Evolutionary conservation across 2,888 invertebrate species (phyloP), one percentile per base, ranked within the genome.

Genomic region (Barypeithes pellucidus): DNA sequence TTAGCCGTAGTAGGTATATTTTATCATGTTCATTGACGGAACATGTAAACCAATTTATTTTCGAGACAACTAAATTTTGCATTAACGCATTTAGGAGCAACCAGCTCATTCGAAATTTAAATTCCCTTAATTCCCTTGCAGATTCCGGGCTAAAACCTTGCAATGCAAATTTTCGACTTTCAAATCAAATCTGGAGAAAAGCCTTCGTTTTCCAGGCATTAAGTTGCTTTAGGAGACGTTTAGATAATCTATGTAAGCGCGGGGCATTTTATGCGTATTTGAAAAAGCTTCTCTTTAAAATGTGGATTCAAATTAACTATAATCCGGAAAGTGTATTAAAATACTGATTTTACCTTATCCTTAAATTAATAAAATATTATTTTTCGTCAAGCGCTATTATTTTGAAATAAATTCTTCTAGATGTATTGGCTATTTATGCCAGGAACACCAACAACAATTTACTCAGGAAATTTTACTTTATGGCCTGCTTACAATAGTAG

Each of bases 141-240:
- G 60, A 71, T 60, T 71, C 71, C 66, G 16, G 24, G 41, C 59
- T 59, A 60, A 71, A 66, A 71, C 71, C 60, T 60, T 71, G 41
- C n/a, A 50, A 71, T 71, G 71, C 71, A 71, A 71, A 71, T 71
- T 71, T 60, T 71, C 71, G 71, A 71, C 71, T 71, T 66, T 71
- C 65, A 52, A 71, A 71, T 71, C 71, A 66, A 71, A 71, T 65
- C 71, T 66, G 59, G 68, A 57, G 71, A 65, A 67, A 71, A 71
- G 71, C 71, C 71, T 59, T 18, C 65, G 66, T 54, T 71, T 71
- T 71, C 66, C 71, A 52, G 54, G 71, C 71, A 59, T 71, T 71
- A 65, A 47, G 54, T 54, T 24, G 63, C 59, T 71, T 71, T 66
- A 47, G 41, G 22, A 45, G 24, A 12, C 65, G 65, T 65, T 71